A percentile compares a stretch with the other conserved stretches of the same genome.
Conservation (phyloP, 2,888 invertebrate genomes). For the Agrotis puta region DNA sequence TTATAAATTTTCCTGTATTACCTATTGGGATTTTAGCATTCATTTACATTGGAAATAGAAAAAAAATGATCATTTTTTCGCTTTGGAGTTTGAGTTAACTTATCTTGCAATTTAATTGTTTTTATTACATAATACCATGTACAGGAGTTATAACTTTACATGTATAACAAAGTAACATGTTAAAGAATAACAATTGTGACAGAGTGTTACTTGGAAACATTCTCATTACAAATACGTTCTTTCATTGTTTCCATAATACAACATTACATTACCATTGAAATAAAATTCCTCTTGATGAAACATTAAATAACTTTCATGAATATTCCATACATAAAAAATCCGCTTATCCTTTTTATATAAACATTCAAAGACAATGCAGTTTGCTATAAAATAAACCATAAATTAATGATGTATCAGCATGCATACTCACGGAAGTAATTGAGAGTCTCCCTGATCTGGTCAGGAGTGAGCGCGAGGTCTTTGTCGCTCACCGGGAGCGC, state of each 20-base stretch:
- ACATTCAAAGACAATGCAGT: conserved; percentile 30
- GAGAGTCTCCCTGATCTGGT: conserved; percentile 98
- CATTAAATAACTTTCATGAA: not conserved
- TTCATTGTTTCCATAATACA: conserved; percentile 1
- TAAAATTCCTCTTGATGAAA: not conserved
- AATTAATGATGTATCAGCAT: conserved; percentile 2
- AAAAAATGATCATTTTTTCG: too few relatives aligned
- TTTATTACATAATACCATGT: too few relatives aligned
- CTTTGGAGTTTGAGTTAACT: too few relatives aligned
- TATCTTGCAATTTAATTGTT: too few relatives aligned
- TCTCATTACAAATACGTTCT: not conserved
- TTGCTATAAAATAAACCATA: not conserved
- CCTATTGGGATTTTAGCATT: too few relatives aligned
- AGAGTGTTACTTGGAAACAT: too few relatives aligned
- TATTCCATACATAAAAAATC: conserved; percentile 1
- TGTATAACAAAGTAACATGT: too few relatives aligned
- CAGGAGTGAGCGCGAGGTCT: conserved; percentile 96
- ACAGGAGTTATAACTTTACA: too few relatives aligned
- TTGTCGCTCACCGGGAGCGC: conserved; percentile 94
- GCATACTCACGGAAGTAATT: conserved; percentile 98
- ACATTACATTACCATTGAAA: conserved; percentile 1
- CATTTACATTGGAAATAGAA: too few relatives aligned
- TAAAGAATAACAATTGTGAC: too few relatives aligned
- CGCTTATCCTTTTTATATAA: conserved; percentile 7
- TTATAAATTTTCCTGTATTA: too few relatives aligned